These are phyloP conservation scores for Hyposoter didymator DNA, from an alignment of 2,888 invertebrate genomes.

Conservation along the genomic window DNA sequence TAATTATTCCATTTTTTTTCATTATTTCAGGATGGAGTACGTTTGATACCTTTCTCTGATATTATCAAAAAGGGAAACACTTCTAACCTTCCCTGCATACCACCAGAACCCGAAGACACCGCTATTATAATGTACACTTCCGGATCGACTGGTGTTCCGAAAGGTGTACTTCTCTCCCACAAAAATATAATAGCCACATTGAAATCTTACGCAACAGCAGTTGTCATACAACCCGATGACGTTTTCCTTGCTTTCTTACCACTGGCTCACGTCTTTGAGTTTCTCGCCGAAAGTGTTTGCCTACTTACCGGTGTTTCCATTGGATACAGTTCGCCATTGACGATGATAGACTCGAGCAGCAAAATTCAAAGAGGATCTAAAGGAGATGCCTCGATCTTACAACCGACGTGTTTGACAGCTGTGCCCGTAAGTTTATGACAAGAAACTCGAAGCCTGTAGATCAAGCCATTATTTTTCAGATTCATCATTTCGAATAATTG, in stretches of 20 bases:
- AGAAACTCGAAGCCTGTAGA: neutral
- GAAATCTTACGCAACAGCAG: conserved; percentile 92
- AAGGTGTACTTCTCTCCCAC: conserved; percentile 94
- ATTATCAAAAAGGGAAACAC: conserved; percentile 86
- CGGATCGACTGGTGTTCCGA: conserved; percentile 98
- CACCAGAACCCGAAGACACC: conserved; percentile 90
- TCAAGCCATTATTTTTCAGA: neutral
- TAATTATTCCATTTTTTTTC: neutral
- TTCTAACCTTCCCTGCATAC: conserved; percentile 80
- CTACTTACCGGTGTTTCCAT: conserved; percentile 95
- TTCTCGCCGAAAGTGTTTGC: conserved; percentile 95
- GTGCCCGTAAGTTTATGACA: conserved; percentile 91
- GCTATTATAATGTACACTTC: conserved; percentile 99
- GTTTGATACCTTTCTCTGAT: conserved; percentile 90
- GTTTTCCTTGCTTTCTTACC: conserved; percentile 98
- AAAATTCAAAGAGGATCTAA: conserved; percentile 98
- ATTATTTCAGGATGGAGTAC: conserved; percentile 86
- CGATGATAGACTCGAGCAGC: conserved; percentile 96
- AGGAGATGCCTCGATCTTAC: conserved; percentile 96
- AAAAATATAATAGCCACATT: conserved; percentile 92
- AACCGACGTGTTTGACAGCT: conserved; percentile 97
- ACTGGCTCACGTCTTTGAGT: conserved; percentile 98
- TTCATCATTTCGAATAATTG: neutral
- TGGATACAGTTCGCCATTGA: conserved; percentile 98
- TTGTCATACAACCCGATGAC: conserved; percentile 90